Evolutionary conservation across 2,113 vertebrate species (phyloP).

Genomic region (Phycodurus eques): DNA sequence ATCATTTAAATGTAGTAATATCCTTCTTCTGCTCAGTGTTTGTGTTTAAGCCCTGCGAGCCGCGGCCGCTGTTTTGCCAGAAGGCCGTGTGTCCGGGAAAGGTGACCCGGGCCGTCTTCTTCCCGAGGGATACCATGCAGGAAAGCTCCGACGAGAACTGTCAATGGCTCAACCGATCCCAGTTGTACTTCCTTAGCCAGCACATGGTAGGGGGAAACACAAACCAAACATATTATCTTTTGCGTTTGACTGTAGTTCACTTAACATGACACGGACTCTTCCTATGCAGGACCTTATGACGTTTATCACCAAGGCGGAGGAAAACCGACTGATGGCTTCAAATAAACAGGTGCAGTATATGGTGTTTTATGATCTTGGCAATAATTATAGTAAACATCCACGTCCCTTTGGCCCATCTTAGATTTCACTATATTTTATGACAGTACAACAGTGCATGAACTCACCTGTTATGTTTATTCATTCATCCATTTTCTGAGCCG

Average conservation of each 20-base stretch:
- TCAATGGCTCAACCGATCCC: constrained; percentile 88
- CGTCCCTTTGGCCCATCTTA: background rate
- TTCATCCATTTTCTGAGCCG: no score
- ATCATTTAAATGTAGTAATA: background rate
- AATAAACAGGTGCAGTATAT: constrained; percentile 81
- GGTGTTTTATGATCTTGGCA: background rate
- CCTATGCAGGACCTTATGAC: constrained; percentile 84
- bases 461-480: background rate
- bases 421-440: background rate
- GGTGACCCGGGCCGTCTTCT: constrained; percentile 82
- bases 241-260: no score
- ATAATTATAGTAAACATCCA: background rate
- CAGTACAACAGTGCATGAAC: background rate
- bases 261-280: background rate
- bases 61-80: constrained; percentile 83
- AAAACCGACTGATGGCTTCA: constrained; percentile 80
- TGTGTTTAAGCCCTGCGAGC: constrained; percentile 89
- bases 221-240: no score
- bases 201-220: constrained; percentile 72
- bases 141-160: constrained; percentile 73
- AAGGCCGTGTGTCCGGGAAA: constrained; percentile 79
- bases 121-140: constrained; percentile 82
- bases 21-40: constrained; percentile 78
- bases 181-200: constrained; percentile 84
- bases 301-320: constrained; percentile 79